phyloP scores from a whole-genome alignment of 2,113 vertebrate genomes.

The Eulemur macaco region DNA sequence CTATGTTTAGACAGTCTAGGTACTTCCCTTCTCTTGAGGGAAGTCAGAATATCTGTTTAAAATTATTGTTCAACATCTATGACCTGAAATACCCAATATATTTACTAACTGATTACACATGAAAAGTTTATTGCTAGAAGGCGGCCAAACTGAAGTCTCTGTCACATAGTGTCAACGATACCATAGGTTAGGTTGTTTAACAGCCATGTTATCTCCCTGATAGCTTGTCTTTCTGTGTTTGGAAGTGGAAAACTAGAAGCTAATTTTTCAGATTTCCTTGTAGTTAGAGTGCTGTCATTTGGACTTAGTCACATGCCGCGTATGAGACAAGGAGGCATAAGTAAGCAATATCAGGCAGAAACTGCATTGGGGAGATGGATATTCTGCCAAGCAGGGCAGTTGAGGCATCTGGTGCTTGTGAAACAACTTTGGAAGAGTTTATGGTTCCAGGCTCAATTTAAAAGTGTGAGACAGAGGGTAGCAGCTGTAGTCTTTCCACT shows the following conservation, averaged over 20 bases:
- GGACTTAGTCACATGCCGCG: background rate
- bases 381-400: background rate
- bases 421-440: background rate
- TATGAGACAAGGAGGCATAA: background rate
- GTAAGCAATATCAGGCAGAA: background rate
- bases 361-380: background rate
- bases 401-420: background rate
- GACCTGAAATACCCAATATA: background rate
- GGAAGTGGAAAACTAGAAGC: background rate
- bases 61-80: background rate
- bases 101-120: background rate
- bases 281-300: background rate
- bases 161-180: background rate
- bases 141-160: background rate
- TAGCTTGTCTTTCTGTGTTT: background rate
- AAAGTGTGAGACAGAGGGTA: background rate
- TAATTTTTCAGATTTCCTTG: background rate
- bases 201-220: background rate
- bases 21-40: background rate
- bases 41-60: background rate
- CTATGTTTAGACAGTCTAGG: background rate
- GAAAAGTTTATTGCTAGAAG: background rate
- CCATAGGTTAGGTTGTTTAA: background rate
- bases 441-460: background rate
- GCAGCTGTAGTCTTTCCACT: background rate